These are phyloP conservation scores for Panzeria rudis DNA, from an alignment of 2,888 invertebrate genomes.

Conservation along the genomic window DNA sequence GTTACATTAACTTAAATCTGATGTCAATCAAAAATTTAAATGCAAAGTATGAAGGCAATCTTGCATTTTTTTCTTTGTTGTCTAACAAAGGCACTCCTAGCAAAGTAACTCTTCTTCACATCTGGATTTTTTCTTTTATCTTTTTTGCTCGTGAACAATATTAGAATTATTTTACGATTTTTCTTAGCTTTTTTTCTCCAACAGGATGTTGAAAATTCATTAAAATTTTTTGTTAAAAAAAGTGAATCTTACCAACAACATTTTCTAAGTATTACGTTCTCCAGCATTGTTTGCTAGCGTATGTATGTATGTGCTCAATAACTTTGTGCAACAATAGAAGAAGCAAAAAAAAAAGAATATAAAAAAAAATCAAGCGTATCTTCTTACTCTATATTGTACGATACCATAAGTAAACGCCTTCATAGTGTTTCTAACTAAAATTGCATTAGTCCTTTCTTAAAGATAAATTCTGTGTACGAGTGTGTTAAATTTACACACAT, in stretches of 20 bases:
- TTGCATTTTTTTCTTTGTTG: constrained; percentile 29
- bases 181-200: constrained; percentile 38
- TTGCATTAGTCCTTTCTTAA: constrained; percentile 67
- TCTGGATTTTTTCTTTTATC: constrained; percentile 23
- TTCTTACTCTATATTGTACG: constrained; percentile 57
- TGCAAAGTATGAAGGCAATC: constrained; percentile 67
- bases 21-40: constrained; percentile 72
- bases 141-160: constrained; percentile 57
- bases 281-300: background rate
- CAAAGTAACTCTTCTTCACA: constrained; percentile 51
- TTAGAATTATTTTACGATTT: constrained; percentile 60
- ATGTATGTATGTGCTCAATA: constrained; percentile 17
- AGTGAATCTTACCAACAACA: constrained; percentile 38
- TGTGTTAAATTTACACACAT: constrained; percentile 23
- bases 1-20: constrained; percentile 72
- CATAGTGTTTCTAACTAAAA: constrained; percentile 70
- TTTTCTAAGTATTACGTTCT: constrained; percentile 18
- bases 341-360: constrained; percentile 5
- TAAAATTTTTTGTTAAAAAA: constrained; percentile 64
- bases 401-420: constrained; percentile 70
- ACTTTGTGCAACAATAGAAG: constrained; percentile 36
- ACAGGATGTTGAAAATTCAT: constrained; percentile 72
- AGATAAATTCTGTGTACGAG: constrained; percentile 28
- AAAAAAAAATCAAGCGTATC: constrained; percentile 56
- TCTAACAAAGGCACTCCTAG: constrained; percentile 36